Evolutionary conservation across 2,888 invertebrate species (phyloP).

Genomic region (Hyppa rectilinea): DNA sequence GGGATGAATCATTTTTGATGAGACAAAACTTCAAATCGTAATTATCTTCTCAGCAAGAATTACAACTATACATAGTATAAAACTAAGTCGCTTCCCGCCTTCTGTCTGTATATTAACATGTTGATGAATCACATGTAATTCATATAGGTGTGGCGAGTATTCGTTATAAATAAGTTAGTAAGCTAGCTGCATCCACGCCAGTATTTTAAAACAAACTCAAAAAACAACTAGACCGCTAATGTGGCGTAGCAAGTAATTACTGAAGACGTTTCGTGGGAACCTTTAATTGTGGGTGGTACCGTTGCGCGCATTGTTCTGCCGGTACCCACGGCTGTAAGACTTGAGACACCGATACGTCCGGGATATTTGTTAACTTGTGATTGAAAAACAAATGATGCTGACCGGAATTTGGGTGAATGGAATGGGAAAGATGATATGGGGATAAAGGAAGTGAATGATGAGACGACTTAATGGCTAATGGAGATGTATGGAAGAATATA

Average conservation of each 20-base stretch:
- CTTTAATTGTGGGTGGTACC: conserved; percentile 60
- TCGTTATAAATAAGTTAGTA: conserved; percentile 5
- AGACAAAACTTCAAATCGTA: too few species aligned
- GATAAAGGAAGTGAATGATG: background rate
- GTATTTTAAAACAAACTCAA: conserved; percentile 36
- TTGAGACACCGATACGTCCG: conserved; percentile 53
- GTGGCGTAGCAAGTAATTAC: conserved; percentile 58
- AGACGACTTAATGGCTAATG: background rate
- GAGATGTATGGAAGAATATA: background rate
- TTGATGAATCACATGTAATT: background rate
- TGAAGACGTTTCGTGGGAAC: conserved; percentile 59
- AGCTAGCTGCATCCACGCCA: conserved; percentile 8
- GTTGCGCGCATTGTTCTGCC: conserved; percentile 56
- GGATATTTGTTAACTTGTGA: conserved; percentile 45
- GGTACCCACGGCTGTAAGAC: conserved; percentile 55
- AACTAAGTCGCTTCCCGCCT: too few species aligned
- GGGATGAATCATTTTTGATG: background rate
- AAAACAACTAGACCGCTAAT: conserved; percentile 46
- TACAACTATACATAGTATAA: too few species aligned
- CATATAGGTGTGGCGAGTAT: background rate
- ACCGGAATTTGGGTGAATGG: conserved; percentile 15
- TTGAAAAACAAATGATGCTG: conserved; percentile 41
- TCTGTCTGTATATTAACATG: too few species aligned
- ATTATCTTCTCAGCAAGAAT: background rate
- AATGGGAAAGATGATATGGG: background rate